phyloP scores from a whole-genome alignment of 2,113 vertebrate species.

The Carassius auratus region DNA sequence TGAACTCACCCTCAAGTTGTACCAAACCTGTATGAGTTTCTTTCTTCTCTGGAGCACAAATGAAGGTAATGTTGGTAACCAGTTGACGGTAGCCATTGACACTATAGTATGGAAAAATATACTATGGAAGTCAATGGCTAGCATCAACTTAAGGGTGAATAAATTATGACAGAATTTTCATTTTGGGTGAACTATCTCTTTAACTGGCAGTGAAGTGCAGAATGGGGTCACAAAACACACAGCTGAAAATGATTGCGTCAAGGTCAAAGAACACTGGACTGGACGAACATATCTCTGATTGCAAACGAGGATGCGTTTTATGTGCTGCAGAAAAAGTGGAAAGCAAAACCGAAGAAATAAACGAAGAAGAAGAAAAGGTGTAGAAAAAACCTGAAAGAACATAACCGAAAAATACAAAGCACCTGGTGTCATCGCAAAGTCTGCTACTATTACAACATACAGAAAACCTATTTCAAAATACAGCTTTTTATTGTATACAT shows the following conservation, averaged over 20 bases:
- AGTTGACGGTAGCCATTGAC: no score
- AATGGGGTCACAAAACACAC: neutral
- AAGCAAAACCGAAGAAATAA: no score
- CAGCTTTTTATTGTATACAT: neutral
- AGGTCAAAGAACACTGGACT: neutral
- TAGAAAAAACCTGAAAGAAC: neutral
- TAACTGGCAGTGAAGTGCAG: neutral
- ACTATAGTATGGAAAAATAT: no score
- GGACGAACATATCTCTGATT: neutral
- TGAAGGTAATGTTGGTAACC: no score
- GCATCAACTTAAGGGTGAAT: no score
- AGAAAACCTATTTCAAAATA: neutral
- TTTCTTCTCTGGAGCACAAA: no score
- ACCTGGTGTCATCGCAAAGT: neutral
- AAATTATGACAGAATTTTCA: no score
- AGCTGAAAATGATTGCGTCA: neutral
- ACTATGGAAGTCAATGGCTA: no score
- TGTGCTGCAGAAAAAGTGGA: no score
- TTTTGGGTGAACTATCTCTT: neutral
- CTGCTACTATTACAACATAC: neutral
- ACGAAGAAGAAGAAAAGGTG: no score
- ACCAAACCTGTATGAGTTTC: no score
- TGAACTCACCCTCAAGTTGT: no score
- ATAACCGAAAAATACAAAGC: neutral
- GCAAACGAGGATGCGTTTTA: neutral